Evolutionary conservation across 2,888 invertebrate species (phyloP), one percentile per base, ranked within the genome.

Genomic region (Theristus sp.): DNA sequence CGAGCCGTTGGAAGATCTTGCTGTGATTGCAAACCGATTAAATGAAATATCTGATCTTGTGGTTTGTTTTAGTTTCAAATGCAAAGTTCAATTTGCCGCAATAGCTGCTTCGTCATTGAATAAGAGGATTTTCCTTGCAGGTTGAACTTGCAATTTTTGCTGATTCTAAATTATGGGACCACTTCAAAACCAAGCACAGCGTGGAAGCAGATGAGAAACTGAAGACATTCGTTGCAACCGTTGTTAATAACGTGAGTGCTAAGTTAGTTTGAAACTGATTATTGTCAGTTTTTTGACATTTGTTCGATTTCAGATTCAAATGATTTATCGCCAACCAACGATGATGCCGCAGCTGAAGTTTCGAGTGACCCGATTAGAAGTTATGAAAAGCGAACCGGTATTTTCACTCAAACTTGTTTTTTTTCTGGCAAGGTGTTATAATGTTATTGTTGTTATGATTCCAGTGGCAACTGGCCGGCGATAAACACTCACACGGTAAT

Each of bases 61-160:
- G 10, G 56, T 56, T 30, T 17, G 31, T 22, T 13, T 56, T 22
- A 6, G 17, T 29, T 6, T 31, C n/a, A 20, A 31, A n/a, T 27
- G 6, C n/a, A n/a, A n/a, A n/a, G n/a, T n/a, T n/a, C n/a, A n/a
- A n/a, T n/a, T n/a, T n/a, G n/a, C n/a, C n/a, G n/a, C n/a, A n/a
- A n/a, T n/a, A n/a, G n/a, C n/a, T n/a, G n/a, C n/a, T n/a, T n/a
- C n/a, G n/a, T n/a, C n/a, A n/a, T n/a, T n/a, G n/a, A n/a, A n/a
- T n/a, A n/a, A n/a, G n/a, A 31, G 55, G 24, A 3, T 25, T 20
- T 13, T 38, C 29, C 24, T 58, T 63, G 13, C 30, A 69, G 69
- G 69, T 72, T n/a, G 72, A 72, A 66, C 59, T 72, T 58, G 72
- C 69, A 10, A 67, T 72, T 20, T 72, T 72, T 59, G 67, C 71